Conservation (phyloP, 1,140 invertebrate species). For the Thaumetopoea pityocampa region DNA sequence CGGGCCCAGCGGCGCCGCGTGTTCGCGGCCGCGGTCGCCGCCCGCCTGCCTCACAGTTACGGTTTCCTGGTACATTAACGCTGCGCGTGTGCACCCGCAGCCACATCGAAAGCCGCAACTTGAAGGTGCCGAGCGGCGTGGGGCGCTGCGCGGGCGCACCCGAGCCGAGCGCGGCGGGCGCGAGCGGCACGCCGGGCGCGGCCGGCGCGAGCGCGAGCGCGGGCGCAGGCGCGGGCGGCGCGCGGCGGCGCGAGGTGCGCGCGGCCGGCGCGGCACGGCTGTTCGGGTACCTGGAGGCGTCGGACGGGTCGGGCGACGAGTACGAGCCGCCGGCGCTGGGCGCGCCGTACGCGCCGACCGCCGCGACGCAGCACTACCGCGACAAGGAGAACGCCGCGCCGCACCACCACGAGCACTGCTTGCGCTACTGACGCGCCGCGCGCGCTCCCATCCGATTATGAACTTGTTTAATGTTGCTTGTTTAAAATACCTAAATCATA, state of each 20-base stretch:
- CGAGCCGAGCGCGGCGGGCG: constrained; percentile 19
- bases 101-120: constrained; percentile 61
- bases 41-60: too few species aligned
- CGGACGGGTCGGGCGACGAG: constrained; percentile 76
- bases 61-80: too few species aligned
- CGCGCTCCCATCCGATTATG: too few species aligned
- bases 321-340: constrained; percentile 46
- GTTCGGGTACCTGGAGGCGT: constrained; percentile 78
- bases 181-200: constrained; percentile 19
- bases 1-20: too few species aligned
- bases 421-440: constrained; percentile 45
- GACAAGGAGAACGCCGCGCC: constrained; percentile 75
- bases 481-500: too few species aligned
- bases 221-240: constrained; percentile 3
- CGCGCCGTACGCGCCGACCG: constrained; percentile 28
- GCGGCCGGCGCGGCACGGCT: constrained; percentile 76
- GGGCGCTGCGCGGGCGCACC: constrained; percentile 24
- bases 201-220: constrained; percentile 17
- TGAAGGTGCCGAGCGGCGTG: constrained; percentile 62
- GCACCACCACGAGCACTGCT: constrained; percentile 64
- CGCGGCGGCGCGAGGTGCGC: constrained; percentile 46
- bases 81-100: neutral
- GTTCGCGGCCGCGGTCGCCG: too few species aligned
- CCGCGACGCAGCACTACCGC: constrained; percentile 44
- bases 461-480: too few species aligned